These are phyloP conservation scores for Eilema caniola DNA, from an alignment of 2,888 invertebrate species.

Conservation along the genomic window DNA sequence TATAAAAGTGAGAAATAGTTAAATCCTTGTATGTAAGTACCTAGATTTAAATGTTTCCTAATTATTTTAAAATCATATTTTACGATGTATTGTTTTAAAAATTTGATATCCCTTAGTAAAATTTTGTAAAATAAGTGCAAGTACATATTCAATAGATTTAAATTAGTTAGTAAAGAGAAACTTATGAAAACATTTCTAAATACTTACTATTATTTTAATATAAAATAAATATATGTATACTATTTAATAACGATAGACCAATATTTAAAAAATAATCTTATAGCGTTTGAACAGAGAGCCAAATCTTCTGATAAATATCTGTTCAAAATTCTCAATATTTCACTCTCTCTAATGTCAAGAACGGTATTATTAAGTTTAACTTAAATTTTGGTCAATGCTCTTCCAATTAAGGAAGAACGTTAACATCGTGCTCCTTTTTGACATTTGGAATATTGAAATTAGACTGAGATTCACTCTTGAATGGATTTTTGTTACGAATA, in stretches of 20 bases:
- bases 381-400: no score
- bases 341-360: no score
- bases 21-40: slow-evolving; percentile 37
- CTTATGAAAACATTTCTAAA: slow-evolving; percentile 30
- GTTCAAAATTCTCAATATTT: no score
- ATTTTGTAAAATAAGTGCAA: slow-evolving; percentile 19
- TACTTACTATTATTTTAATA: slow-evolving; percentile 21
- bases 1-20: slow-evolving; percentile 25
- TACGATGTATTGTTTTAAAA: slow-evolving; percentile 13
- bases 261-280: neutral
- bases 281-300: slow-evolving; percentile 3
- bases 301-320: neutral
- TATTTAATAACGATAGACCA: slow-evolving; percentile 14
- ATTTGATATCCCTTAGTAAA: slow-evolving; percentile 7
- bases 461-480: no score
- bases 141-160: slow-evolving; percentile 36
- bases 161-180: slow-evolving; percentile 27
- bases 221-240: slow-evolving; percentile 20
- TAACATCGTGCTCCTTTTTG: no score
- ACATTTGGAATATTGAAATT: no score
- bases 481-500: no score
- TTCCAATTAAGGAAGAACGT: no score
- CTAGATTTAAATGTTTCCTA: slow-evolving; percentile 26
- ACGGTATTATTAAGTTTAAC: no score
- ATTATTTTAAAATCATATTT: slow-evolving; percentile 23